These are phyloP conservation scores for Tachysurus vachellii DNA, from an alignment of 2,113 vertebrate genomes.

Conservation along the genomic window DNA sequence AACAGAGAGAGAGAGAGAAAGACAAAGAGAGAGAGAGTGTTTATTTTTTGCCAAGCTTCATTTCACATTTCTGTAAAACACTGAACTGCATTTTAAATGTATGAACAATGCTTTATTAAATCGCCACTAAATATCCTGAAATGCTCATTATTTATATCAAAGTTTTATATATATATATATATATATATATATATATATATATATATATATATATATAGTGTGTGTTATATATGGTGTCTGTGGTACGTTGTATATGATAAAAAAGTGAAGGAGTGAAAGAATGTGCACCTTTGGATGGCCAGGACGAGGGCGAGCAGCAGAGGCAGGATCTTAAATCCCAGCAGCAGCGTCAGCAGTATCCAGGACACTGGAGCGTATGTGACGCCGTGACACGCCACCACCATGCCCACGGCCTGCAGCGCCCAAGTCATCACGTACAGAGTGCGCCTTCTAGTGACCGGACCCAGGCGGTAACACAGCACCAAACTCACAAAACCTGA, in stretches of 20 bases:
- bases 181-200: too few species aligned
- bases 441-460: constrained; percentile 60
- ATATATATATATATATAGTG: background rate
- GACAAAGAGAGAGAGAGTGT: background rate
- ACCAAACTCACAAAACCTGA: constrained; percentile 71
- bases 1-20: background rate
- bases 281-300: constrained; percentile 64
- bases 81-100: too few species aligned
- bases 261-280: background rate
- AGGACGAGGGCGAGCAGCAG: constrained; percentile 49
- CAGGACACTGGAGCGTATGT: constrained; percentile 66
- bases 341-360: constrained; percentile 57
- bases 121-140: too few species aligned
- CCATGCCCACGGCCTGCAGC: constrained; percentile 64
- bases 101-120: too few species aligned
- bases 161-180: too few species aligned
- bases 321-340: constrained; percentile 60
- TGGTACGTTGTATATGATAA: background rate
- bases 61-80: background rate
- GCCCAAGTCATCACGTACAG: constrained; percentile 66
- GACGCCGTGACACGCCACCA: constrained; percentile 70
- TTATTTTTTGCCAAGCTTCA: too few species aligned
- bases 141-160: too few species aligned
- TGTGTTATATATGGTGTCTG: background rate
- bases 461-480: constrained; percentile 73